Conservation (phyloP, 2,888 invertebrate genomes). For the Deladenus siricidicola region DNA sequence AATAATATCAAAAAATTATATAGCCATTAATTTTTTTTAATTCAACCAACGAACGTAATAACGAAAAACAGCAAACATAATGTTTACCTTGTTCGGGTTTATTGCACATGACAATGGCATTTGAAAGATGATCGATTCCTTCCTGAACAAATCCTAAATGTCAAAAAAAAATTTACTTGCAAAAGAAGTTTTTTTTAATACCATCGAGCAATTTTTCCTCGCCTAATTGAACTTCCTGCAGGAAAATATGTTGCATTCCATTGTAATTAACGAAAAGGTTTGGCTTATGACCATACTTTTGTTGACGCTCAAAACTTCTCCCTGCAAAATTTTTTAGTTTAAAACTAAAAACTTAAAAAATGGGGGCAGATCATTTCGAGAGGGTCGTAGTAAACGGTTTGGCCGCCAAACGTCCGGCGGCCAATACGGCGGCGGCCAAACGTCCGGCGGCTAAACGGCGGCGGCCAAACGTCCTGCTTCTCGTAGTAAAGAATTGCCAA, state of each 20-base stretch:
- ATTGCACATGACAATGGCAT: slow-evolving; percentile 4
- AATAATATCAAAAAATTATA: too few relatives aligned
- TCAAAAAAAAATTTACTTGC: not conserved
- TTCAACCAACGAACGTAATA: too few relatives aligned
- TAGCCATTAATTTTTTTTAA: too few relatives aligned
- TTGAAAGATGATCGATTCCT: slow-evolving; percentile 1
- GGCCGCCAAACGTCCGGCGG: too few relatives aligned
- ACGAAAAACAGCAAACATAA: too few relatives aligned
- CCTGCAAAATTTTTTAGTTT: not conserved
- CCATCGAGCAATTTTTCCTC: slow-evolving; percentile 5
- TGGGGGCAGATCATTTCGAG: too few relatives aligned
- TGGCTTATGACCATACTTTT: not conserved
- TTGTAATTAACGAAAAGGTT: not conserved
- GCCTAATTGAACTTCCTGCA: slow-evolving; percentile 8
- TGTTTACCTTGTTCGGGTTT: slow-evolving; percentile 2
- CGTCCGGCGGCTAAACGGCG: too few relatives aligned
- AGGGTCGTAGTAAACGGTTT: too few relatives aligned
- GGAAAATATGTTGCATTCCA: slow-evolving; percentile 3
- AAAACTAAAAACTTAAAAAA: not conserved
- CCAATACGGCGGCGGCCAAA: too few relatives aligned
- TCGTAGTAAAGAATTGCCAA: too few relatives aligned
- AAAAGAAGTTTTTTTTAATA: not conserved
- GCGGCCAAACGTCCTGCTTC: too few relatives aligned
- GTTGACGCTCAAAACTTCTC: not conserved
- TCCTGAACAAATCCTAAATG: slow-evolving; percentile 6